Evolutionary conservation across 2,797 vertebrate genomes (phyloP).

Genomic region (Galagoides demidoff): DNA sequence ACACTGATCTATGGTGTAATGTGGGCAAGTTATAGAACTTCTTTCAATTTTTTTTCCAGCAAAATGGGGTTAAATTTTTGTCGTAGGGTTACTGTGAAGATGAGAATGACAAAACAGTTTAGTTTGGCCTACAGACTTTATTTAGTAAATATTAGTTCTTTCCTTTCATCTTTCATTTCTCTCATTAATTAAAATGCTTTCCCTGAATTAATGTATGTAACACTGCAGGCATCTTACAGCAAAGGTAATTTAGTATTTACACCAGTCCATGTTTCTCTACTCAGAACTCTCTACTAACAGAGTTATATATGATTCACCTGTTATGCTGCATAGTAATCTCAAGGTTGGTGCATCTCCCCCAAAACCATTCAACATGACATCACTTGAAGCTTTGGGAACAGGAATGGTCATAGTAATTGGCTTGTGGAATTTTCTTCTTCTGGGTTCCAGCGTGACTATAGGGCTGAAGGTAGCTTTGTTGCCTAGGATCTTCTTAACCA

Average conservation of each 20-base stretch:
- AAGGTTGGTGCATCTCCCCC: constrained; percentile 95
- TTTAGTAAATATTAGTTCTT: neutral
- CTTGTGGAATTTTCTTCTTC: constrained; percentile 98
- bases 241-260: neutral
- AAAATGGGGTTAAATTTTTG: neutral
- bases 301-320: constrained; percentile 88
- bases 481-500: constrained; percentile 96
- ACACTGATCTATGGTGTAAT: neutral
- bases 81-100: neutral
- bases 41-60: neutral
- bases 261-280: neutral
- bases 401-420: constrained; percentile 99
- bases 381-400: constrained; percentile 93
- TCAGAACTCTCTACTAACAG: neutral
- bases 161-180: neutral
- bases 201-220: neutral
- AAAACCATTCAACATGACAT: constrained; percentile 92
- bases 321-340: constrained; percentile 97
- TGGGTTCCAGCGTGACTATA: constrained; percentile 97
- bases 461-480: constrained; percentile 98
- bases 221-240: neutral
- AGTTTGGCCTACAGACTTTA: neutral
- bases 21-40: neutral
- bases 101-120: neutral
- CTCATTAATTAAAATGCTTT: neutral